Evolutionary conservation across 2,113 vertebrate genomes (phyloP).

Genomic region (Motacilla tschutschensis): DNA sequence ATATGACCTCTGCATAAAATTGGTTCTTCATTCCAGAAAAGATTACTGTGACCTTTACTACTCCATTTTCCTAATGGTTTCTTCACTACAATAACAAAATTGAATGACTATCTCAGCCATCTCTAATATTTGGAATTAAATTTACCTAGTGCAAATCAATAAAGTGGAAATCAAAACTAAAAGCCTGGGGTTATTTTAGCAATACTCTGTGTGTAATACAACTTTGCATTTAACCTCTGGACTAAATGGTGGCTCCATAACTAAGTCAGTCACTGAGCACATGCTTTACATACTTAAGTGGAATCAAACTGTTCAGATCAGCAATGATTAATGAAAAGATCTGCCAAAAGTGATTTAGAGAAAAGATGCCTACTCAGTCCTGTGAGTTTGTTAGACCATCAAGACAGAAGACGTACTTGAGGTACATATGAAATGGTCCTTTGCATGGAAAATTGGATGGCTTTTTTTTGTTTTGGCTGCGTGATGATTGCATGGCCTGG

Average conservation of each 20-base stretch:
- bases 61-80: conserved; percentile 67
- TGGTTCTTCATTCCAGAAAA: conserved; percentile 15
- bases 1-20: conserved; percentile 49
- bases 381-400: background rate
- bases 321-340: background rate
- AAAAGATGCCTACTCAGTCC: background rate
- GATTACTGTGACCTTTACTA: conserved; percentile 23
- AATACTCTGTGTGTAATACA: conserved; percentile 15
- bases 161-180: conserved; percentile 66
- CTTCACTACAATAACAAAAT: conserved; percentile 49
- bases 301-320: background rate
- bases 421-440: background rate
- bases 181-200: conserved; percentile 49
- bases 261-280: background rate
- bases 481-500: background rate
- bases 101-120: conserved; percentile 50
- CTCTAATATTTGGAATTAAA: conserved; percentile 64
- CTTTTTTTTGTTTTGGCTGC: background rate
- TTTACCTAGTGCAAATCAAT: conserved; percentile 65
- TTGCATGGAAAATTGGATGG: background rate
- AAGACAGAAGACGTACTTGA: background rate
- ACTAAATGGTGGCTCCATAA: background rate
- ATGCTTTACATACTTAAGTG: background rate
- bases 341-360: background rate
- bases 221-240: conserved; percentile 47